Evolutionary conservation across 2,888 invertebrate species (phyloP).

Genomic region (Hirtodrosophila trivittata): DNA sequence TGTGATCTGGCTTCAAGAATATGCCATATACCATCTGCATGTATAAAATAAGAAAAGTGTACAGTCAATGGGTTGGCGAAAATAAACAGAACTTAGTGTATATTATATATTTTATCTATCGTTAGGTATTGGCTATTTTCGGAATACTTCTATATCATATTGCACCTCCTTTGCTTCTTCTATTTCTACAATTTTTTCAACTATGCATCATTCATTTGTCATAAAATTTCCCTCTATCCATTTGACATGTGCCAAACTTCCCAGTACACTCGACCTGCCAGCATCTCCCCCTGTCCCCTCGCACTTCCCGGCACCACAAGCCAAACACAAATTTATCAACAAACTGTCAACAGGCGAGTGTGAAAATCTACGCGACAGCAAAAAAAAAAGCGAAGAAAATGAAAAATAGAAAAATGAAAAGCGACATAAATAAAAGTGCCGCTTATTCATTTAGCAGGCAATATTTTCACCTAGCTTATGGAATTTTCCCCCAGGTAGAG

Average conservation of each 20-base stretch:
- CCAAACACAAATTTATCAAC: slow-evolving; percentile 61
- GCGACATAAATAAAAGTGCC: slow-evolving; percentile 37
- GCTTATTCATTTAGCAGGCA: slow-evolving; percentile 30
- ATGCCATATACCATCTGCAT: no score
- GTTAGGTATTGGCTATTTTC: no score
- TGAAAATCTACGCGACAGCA: slow-evolving; percentile 52
- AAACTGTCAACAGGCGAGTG: slow-evolving; percentile 64
- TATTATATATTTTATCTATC: no score
- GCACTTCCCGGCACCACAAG: slow-evolving; percentile 1
- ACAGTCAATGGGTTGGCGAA: no score
- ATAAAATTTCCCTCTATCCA: slow-evolving; percentile 31
- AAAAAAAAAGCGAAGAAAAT: slow-evolving; percentile 25
- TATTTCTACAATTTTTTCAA: neutral
- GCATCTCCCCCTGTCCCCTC: neutral
- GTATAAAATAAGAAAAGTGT: no score
- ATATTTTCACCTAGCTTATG: slow-evolving; percentile 40
- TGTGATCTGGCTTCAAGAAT: no score
- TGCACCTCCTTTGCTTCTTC: neutral
- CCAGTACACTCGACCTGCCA: neutral
- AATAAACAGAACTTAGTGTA: no score
- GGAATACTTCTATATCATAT: neutral
- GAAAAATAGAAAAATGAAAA: slow-evolving; percentile 31
- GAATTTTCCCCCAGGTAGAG: slow-evolving; percentile 68
- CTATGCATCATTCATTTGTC: slow-evolving; percentile 39
- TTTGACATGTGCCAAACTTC: slow-evolving; percentile 44